Conservation (phyloP, 2,797 vertebrate species). For the Myotis myotis region DNA sequence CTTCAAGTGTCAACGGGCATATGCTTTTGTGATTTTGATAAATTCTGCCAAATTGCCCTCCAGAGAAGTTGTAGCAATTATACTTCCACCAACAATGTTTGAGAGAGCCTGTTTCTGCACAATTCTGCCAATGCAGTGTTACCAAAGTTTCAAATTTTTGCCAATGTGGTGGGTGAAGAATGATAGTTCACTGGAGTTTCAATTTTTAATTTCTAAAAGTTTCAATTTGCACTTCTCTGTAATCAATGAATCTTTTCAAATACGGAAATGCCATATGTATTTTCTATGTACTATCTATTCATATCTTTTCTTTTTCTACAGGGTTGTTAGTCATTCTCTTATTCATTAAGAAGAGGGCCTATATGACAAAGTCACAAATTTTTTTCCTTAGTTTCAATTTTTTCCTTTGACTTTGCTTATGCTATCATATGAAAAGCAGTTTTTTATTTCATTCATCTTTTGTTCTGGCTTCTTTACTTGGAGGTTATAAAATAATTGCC, state of each 20-base stretch:
- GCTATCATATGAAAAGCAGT: background rate
- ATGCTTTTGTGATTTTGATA: background rate
- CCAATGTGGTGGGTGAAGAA: background rate
- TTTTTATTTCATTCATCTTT: background rate
- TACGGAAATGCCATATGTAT: background rate
- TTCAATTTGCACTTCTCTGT: background rate
- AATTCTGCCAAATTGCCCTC: slow-evolving; percentile 33
- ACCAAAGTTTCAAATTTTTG: background rate
- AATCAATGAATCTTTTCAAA: background rate
- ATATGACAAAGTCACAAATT: background rate
- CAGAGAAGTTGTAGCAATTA: background rate
- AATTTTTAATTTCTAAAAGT: background rate
- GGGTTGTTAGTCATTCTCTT: background rate
- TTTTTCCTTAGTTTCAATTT: background rate
- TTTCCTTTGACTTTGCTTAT: background rate
- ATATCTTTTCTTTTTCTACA: background rate
- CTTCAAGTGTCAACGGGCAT: background rate
- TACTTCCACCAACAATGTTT: background rate
- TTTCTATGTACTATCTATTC: background rate
- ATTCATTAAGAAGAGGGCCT: background rate
- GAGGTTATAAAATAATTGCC: background rate
- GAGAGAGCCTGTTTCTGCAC: background rate
- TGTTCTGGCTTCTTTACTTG: background rate
- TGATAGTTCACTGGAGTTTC: background rate
- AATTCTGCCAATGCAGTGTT: background rate